Percentiles rank a stretch among this genome's conserved stretches.
Evolutionary conservation across 2,888 invertebrate species (phyloP).

Genomic region (Lomographa bimaculata): DNA sequence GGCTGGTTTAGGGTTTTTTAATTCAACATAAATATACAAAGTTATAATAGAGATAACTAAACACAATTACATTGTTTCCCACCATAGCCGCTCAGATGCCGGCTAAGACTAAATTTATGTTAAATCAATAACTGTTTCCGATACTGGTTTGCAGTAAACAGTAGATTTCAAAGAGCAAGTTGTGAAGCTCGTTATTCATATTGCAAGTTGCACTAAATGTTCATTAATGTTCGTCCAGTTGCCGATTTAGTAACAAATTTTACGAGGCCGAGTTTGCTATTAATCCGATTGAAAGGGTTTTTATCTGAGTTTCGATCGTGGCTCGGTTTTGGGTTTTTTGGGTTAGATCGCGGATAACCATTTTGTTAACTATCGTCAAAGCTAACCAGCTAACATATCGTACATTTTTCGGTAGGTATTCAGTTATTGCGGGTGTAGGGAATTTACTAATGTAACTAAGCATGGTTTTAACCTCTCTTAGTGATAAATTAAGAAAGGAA

Average conservation of each 20-base stretch:
- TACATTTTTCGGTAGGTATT: no score
- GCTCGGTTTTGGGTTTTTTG: slow-evolving; percentile 18
- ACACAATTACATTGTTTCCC: background rate
- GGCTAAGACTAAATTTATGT: slow-evolving; percentile 13
- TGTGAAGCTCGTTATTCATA: slow-evolving; percentile 29
- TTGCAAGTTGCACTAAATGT: slow-evolving; percentile 26
- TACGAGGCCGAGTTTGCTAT: slow-evolving; percentile 22
- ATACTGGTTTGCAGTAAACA: slow-evolving; percentile 26
- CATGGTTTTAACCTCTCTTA: no score
- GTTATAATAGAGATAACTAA: background rate
- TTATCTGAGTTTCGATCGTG: slow-evolving; percentile 28
- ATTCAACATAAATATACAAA: background rate
- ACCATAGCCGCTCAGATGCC: slow-evolving; percentile 4
- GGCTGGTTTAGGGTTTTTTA: no score
- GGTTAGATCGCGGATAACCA: slow-evolving; percentile 15
- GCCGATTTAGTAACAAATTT: slow-evolving; percentile 21
- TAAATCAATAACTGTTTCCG: slow-evolving; percentile 18
- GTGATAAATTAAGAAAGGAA: no score
- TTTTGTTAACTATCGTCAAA: slow-evolving; percentile 18
- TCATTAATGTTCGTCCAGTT: slow-evolving; percentile 20
- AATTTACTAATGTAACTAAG: no score
- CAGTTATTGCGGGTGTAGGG: no score
- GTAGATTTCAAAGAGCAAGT: slow-evolving; percentile 25
- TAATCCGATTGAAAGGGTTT: slow-evolving; percentile 30
- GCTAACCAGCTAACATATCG: slow-evolving; percentile 9